Percentiles rank a stretch among this genome's conserved stretches.
phyloP scores from a whole-genome alignment of 2,888 invertebrate species.

The Ommatoiulus sabulosus region DNA sequence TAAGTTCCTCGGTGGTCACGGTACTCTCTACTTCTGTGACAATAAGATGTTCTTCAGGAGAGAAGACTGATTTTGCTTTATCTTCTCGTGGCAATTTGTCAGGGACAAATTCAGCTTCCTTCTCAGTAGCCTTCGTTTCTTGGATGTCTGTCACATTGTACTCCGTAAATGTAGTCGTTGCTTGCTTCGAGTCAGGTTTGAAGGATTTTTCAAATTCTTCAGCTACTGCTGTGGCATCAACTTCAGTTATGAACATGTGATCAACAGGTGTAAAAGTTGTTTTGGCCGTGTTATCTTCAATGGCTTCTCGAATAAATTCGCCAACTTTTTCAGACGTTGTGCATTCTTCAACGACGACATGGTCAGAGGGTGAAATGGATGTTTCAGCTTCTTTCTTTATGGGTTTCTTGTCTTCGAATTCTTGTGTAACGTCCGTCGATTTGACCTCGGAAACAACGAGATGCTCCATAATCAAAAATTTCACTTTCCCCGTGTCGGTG shows the following conservation, averaged over 20 bases:
- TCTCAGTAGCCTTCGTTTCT: conserved; percentile 34
- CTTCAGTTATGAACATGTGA: conserved; percentile 47
- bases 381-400: background rate
- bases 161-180: background rate
- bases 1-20: conserved; percentile 3
- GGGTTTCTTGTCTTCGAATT: conserved; percentile 42
- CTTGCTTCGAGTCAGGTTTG: background rate
- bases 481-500: conserved; percentile 48
- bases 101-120: background rate
- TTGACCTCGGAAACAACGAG: conserved; percentile 55
- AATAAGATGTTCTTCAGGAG: conserved; percentile 57
- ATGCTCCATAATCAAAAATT: conserved; percentile 51
- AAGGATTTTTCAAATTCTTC: conserved; percentile 53
- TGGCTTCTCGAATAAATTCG: background rate
- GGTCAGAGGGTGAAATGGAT: background rate
- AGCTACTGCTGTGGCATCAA: conserved; percentile 34
- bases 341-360: conserved; percentile 42
- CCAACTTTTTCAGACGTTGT: conserved; percentile 51
- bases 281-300: conserved; percentile 10
- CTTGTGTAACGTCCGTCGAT: background rate
- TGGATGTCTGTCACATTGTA: background rate
- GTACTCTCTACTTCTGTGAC: conserved; percentile 53
- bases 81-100: conserved; percentile 49
- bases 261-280: conserved; percentile 50
- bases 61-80: conserved; percentile 53